phyloP scores from a whole-genome alignment of 2,888 invertebrate species.

The Megastigmus dorsalis region DNA sequence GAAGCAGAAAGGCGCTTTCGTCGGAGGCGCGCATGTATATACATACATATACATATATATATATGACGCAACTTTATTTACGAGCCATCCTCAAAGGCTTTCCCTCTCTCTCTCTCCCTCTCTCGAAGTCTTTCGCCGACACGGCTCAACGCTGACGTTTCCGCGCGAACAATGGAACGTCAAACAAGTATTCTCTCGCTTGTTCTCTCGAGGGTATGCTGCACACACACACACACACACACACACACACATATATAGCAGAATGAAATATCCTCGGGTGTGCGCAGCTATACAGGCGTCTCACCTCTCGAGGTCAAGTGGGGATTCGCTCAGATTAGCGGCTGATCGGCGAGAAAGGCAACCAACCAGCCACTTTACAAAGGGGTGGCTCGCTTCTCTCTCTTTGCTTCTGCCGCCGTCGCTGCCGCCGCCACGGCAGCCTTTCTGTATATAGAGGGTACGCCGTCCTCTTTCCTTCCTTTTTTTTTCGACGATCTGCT shows the following conservation, averaged over 20 bases:
- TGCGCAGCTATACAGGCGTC: background rate
- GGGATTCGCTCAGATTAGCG: conserved; percentile 44
- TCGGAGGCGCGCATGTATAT: no score
- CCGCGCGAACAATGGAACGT: conserved; percentile 32
- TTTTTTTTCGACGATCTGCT: background rate
- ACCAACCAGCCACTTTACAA: background rate
- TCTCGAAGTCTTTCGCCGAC: background rate
- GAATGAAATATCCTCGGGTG: background rate
- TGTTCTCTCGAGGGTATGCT: no score
- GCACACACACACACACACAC: no score
- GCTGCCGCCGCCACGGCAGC: no score
- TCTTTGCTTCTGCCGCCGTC: no score
- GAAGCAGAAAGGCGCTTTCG: background rate
- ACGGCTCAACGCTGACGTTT: background rate
- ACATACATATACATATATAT: background rate
- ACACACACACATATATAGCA: no score
- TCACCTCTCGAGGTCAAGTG: conserved; percentile 48
- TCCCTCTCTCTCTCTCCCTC: background rate
- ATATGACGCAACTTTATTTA: conserved; percentile 41
- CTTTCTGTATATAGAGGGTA: no score
- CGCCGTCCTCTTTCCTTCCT: conserved; percentile 4
- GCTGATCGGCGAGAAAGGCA: conserved; percentile 20
- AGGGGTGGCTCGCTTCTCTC: conserved; percentile 20
- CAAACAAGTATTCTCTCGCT: background rate
- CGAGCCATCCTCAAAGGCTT: conserved; percentile 21